These are phyloP conservation scores for Hololepta plana DNA, from an alignment of 2,888 invertebrate species.

Conservation along the genomic window DNA sequence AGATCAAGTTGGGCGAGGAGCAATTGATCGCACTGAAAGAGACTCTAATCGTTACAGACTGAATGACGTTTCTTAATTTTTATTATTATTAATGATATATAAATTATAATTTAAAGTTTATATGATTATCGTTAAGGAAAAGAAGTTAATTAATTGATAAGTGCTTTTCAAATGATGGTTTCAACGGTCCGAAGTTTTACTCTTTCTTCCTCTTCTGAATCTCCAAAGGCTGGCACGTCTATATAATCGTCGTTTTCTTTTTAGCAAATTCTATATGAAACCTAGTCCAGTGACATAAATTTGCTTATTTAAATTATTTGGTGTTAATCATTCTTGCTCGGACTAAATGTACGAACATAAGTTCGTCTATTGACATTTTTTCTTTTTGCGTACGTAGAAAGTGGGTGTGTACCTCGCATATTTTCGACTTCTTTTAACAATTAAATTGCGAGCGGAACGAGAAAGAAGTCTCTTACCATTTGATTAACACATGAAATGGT, in stretches of 20 bases:
- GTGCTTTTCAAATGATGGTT: too few species aligned
- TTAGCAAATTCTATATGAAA: too few species aligned
- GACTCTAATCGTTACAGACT: slow-evolving; percentile 28
- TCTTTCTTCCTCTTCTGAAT: too few species aligned
- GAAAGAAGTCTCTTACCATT: slow-evolving; percentile 2
- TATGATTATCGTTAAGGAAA: too few species aligned
- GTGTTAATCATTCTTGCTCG: slow-evolving; percentile 6
- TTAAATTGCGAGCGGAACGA: not conserved
- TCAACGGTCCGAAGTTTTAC: too few species aligned
- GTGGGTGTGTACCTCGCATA: not conserved
- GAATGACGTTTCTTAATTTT: slow-evolving; percentile 10
- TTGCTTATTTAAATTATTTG: too few species aligned
- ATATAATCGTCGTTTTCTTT: too few species aligned
- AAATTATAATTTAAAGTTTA: too few species aligned
- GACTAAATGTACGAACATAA: not conserved
- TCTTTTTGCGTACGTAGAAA: not conserved
- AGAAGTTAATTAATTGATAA: too few species aligned
- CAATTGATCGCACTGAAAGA: slow-evolving; percentile 55
- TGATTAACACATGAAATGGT: not conserved
- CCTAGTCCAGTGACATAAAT: too few species aligned
- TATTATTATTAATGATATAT: not conserved
- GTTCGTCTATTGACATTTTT: not conserved
- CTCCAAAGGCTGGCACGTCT: too few species aligned
- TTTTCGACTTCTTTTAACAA: not conserved
- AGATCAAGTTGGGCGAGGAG: slow-evolving; percentile 66